Evolutionary conservation across 2,888 invertebrate genomes (phyloP), one percentile per base, ranked within the genome.

Genomic region (Norana najaformis): DNA sequence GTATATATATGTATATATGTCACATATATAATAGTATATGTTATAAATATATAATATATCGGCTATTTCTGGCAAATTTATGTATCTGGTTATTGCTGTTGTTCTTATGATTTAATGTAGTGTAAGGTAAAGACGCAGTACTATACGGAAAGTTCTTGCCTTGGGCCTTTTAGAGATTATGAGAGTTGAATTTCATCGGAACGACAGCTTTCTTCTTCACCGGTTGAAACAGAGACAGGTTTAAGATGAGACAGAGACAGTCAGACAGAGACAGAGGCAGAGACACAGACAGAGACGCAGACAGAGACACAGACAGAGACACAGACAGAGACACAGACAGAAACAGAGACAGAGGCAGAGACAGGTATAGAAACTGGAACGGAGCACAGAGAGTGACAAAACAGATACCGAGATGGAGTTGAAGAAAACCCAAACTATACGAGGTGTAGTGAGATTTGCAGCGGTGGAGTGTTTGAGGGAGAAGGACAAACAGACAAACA

Each of bases 121-220:
- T 18, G 41, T 53, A 69, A 69, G 11, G 69, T 69, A 69, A n/a
- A 30, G 69, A 30, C n/a, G 16, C n/a, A 30, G n/a, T n/a, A 3
- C 47, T 1, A n/a, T n/a, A 47, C 5, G 20, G 69, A 69, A 69
- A 69, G n/a, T n/a, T 69, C 69, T 69, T 69, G 69, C 69, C 69
- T 69, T 69, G 69, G 69, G 69, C 69, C 16, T 69, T 69, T 69
- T 69, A 69, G 69, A 69, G 69, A 69, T 69, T 69, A 69, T 69
- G 69, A 69, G 69, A 69, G 69, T 69, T 69, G n/a, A n/a, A n/a
- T 69, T 69, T n/a, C 69, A 69, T 30, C 69, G 6, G 69, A n/a
- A 69, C 11, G 69, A n/a, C 69, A 69, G 69, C 30, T n/a, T 30
- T 69, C n/a, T 69, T 69, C 5, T 1, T 69, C 69, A 69, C 69